Evolutionary conservation across 1,140 invertebrate species (phyloP).

Genomic region (Drosophila ercepeae): DNA sequence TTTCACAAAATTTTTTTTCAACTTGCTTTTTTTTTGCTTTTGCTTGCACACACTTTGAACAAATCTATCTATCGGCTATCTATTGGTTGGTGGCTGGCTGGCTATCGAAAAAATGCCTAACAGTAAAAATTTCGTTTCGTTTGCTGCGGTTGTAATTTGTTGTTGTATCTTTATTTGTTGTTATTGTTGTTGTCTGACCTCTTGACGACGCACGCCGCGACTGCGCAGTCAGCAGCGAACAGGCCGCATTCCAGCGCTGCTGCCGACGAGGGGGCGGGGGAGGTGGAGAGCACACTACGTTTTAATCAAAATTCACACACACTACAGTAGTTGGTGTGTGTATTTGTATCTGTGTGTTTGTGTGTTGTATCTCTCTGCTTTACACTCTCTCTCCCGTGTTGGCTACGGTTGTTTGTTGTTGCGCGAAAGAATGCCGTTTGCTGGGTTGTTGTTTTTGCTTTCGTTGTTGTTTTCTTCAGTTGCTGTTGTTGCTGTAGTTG

Average conservation of each 20-base stretch:
- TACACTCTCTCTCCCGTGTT: conserved; percentile 37
- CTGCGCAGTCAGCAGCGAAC: conserved; percentile 68
- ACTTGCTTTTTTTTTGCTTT: too few species aligned
- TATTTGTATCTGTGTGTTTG: conserved; percentile 25
- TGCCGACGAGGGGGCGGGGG: conserved; percentile 40
- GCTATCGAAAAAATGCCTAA: conserved; percentile 53
- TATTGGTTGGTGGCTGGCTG: too few species aligned
- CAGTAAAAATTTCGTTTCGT: conserved; percentile 71
- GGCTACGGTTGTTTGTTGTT: conserved; percentile 67
- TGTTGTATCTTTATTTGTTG: conserved; percentile 25
- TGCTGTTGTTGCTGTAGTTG: too few species aligned
- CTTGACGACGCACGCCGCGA: conserved; percentile 70
- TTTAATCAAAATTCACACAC: conserved; percentile 75
- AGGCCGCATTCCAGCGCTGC: conserved; percentile 68
- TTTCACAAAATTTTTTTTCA: conserved; percentile 3
- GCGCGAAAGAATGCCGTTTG: conserved; percentile 83
- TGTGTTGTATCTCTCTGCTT: conserved; percentile 49
- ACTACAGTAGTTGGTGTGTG: conserved; percentile 16
- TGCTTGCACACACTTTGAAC: conserved; percentile 36
- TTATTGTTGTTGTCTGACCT: conserved; percentile 60
- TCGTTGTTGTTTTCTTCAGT: conserved; percentile 47
- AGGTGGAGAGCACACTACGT: conserved; percentile 60
- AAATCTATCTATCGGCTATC: conserved; percentile 53
- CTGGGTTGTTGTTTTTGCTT: conserved; percentile 69
- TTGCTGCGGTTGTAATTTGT: conserved; percentile 14